These are phyloP conservation scores for Trichogramma dendrolimi DNA, from an alignment of 2,888 invertebrate species.

Conservation along the genomic window DNA sequence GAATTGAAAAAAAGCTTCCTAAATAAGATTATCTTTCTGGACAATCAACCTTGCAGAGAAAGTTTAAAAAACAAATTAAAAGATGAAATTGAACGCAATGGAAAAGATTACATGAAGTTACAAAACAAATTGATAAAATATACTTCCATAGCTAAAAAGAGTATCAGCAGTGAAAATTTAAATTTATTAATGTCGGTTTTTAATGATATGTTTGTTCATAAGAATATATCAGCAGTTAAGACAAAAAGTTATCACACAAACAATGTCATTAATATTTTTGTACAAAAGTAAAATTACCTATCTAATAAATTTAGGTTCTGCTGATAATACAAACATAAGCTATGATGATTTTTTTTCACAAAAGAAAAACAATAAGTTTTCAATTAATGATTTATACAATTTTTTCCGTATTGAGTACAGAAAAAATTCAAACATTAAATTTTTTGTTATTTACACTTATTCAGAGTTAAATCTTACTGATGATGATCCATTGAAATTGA, in stretches of 20 bases:
- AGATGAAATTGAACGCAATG: constrained; percentile 34
- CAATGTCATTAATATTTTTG: constrained; percentile 6
- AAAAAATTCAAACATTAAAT: constrained; percentile 25
- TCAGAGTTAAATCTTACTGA: constrained; percentile 33
- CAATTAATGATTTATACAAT: constrained; percentile 13
- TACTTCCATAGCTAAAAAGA: constrained; percentile 26
- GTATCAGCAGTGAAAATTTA: neutral
- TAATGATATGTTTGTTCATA: constrained; percentile 6
- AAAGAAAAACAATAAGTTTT: neutral
- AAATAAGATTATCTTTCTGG: constrained; percentile 31
- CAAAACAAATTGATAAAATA: constrained; percentile 29
- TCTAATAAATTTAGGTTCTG: constrained; percentile 5
- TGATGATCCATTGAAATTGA: constrained; percentile 30
- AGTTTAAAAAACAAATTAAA: constrained; percentile 34
- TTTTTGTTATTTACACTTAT: constrained; percentile 37
- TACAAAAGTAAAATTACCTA: constrained; percentile 27
- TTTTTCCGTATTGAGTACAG: constrained; percentile 2
- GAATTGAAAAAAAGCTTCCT: constrained; percentile 36
- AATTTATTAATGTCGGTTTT: constrained; percentile 2
- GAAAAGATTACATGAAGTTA: constrained; percentile 32
- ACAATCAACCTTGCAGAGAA: constrained; percentile 32
- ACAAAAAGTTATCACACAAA: neutral
- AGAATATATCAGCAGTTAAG: constrained; percentile 7
- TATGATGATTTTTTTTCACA: constrained; percentile 32
- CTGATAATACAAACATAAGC: constrained; percentile 25